Percentiles rank a stretch among this genome's conserved stretches.
These are phyloP conservation scores for Gymnothorax javanicus DNA, from an alignment of 2,797 vertebrate genomes.

Conservation along the genomic window DNA sequence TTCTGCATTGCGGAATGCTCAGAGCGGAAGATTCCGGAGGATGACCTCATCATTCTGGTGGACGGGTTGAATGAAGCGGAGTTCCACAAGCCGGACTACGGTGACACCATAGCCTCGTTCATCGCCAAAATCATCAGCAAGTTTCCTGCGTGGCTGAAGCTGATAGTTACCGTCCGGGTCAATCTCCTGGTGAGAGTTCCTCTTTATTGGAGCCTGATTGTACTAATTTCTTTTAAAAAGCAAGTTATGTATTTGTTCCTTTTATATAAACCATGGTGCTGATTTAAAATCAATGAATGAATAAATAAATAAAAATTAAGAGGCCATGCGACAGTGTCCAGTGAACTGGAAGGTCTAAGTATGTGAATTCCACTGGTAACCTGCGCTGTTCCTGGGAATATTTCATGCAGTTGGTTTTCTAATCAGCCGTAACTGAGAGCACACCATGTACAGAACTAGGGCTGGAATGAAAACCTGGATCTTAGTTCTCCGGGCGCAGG, in stretches of 20 bases:
- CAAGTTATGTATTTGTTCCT: neutral
- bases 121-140: slow-evolving; percentile 86
- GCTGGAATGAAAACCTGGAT: no score
- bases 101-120: slow-evolving; percentile 94
- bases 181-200: slow-evolving; percentile 86
- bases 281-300: neutral
- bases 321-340: neutral
- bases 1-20: slow-evolving; percentile 34
- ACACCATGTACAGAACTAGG: no score
- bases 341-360: neutral
- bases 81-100: slow-evolving; percentile 98
- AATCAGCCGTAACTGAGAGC: no score
- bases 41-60: slow-evolving; percentile 92
- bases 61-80: slow-evolving; percentile 98
- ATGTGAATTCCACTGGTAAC: no score
- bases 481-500: no score
- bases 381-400: no score
- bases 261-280: neutral
- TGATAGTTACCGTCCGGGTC: slow-evolving; percentile 91
- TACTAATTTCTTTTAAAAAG: neutral
- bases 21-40: slow-evolving; percentile 91
- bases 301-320: neutral
- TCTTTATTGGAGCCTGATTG: neutral
- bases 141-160: slow-evolving; percentile 92
- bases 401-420: no score